Percentiles rank a stretch among this genome's conserved stretches.
phyloP scores from a whole-genome alignment of 2,113 vertebrate genomes.

The Dinomys branickii region DNA sequence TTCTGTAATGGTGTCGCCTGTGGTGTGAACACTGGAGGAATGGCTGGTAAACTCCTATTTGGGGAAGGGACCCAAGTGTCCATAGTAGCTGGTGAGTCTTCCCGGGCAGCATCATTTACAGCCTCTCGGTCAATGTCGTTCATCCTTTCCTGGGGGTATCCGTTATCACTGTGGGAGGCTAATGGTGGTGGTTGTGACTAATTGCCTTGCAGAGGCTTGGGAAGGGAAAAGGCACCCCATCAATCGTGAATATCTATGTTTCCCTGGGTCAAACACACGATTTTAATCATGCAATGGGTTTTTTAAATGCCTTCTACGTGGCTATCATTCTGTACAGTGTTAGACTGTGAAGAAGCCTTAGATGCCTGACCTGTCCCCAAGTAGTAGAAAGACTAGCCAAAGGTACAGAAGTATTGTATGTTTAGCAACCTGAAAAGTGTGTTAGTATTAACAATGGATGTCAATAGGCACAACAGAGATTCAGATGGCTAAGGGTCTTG shows the following conservation, averaged over 20 bases:
- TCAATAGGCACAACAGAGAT: background rate
- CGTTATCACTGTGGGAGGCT: background rate
- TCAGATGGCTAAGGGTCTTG: background rate
- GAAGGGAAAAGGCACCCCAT: constrained; percentile 2
- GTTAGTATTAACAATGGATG: background rate
- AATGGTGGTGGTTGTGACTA: background rate
- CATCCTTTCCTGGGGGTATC: background rate
- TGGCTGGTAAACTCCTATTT: constrained; percentile 51
- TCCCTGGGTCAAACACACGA: constrained; percentile 60
- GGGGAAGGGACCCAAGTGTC: constrained; percentile 65
- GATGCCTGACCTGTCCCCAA: constrained; percentile 41
- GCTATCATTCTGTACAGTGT: constrained; percentile 26
- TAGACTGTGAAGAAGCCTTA: background rate
- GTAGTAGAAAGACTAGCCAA: constrained; percentile 41
- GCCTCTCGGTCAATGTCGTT: background rate
- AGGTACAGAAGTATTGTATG: background rate
- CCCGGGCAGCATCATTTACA: background rate
- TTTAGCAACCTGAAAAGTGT: constrained; percentile 14
- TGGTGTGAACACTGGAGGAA: constrained; percentile 64
- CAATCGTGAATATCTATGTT: constrained; percentile 56
- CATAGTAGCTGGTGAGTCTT: constrained; percentile 71
- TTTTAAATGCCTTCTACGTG: constrained; percentile 57
- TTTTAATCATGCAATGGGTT: constrained; percentile 50
- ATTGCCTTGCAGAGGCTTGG: constrained; percentile 9
- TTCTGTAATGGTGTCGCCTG: constrained; percentile 58